Base-by-base conservation (phyloP, 2,888 invertebrate genomes). In the Hedychridium roseum region DNA sequence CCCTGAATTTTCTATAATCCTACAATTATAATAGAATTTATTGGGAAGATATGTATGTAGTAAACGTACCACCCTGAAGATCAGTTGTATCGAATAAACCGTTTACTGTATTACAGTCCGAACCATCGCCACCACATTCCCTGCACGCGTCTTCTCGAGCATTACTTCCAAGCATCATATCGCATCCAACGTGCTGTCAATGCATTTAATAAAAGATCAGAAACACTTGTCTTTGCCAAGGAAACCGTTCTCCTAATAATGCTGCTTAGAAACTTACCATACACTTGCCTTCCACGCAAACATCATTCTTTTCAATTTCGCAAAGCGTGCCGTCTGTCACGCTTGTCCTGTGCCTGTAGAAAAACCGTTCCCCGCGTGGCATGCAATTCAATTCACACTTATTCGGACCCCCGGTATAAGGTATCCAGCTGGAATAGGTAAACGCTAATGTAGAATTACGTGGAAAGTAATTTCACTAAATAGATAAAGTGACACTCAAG, bases 351-450 rank as follows among this genome's bases (percentile, higher is more conserved):
- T 94, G 93, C 12, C 92, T 85, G 81, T 91, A 93, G 82, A 96
- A 97, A 81, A 97, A 95, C 53, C 92, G 84, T 74, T 94, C 94
- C 1, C 91, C 91, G 51, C 86, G 86, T 1, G 97, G 96, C 90
- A 93, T 94, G 80, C 98, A 98, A 80, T 94, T 95, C 68, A 98
- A 82, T 79, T 97, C 95, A 79, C 98, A 99, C 16, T 91, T 91
- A 77, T 94, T 93, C 9, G 89, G 88, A 2, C 90, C 92, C 72
- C 90, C 91, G 30, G 88, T 90, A 78, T 93, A 94, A 0, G 94
- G 94, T 50, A 92, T 84, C 94, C 94, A 94, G 64, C 90, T 91
- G 77, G 7, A 68, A 62, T 61, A 57, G 57, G 54, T 35, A 41
- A 50, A 46, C 36, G 43, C 36, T n/a, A n/a, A n/a, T n/a, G n/a